phyloP scores from a whole-genome alignment of 1,140 invertebrate genomes.

The Mizuhopecten yessoensis region DNA sequence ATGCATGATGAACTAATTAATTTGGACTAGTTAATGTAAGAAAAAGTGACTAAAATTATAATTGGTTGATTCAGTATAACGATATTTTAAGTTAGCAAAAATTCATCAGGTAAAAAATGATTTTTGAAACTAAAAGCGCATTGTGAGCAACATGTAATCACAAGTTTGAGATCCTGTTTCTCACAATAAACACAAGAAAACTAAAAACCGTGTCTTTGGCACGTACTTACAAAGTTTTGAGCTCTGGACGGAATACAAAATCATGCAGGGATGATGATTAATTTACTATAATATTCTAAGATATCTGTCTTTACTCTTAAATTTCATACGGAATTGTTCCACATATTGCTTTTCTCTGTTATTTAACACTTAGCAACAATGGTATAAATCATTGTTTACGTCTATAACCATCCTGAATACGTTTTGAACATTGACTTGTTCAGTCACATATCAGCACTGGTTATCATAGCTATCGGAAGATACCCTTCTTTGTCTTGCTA shows the following conservation, averaged over 20 bases:
- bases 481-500: background rate
- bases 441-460: background rate
- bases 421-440: too few relatives aligned
- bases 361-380: too few relatives aligned
- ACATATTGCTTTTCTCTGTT: too few relatives aligned
- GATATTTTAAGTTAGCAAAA: background rate
- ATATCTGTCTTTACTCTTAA: too few relatives aligned
- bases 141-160: background rate
- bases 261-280: background rate
- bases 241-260: background rate
- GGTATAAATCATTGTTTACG: too few relatives aligned
- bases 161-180: conserved; percentile 14
- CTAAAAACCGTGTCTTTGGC: conserved; percentile 14
- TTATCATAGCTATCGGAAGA: background rate
- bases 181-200: background rate
- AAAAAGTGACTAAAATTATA: background rate
- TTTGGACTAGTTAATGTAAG: background rate
- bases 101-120: background rate
- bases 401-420: too few relatives aligned
- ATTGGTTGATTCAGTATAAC: background rate
- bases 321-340: too few relatives aligned
- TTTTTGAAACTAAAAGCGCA: background rate
- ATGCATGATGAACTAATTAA: background rate
- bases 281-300: too few relatives aligned
- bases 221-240: background rate